These are phyloP conservation scores for Tiliacea citrago DNA, from an alignment of 2,888 invertebrate genomes.

Conservation along the genomic window DNA sequence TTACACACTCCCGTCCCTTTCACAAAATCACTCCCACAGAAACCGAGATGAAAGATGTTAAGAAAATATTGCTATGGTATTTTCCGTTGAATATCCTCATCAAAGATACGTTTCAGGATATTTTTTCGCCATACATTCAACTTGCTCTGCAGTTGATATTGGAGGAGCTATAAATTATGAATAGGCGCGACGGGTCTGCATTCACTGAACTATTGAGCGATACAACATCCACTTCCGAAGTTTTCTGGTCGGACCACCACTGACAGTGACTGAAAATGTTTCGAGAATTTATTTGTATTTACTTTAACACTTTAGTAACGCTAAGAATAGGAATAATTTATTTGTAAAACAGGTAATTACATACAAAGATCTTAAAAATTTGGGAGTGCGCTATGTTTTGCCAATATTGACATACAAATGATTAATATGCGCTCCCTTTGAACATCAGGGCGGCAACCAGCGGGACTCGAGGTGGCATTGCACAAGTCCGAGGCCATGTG, in stretches of 20 bases:
- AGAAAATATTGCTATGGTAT: background rate
- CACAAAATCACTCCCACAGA: no score
- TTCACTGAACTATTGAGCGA: constrained; percentile 47
- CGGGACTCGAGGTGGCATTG: no score
- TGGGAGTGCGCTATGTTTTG: no score
- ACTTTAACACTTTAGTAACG: background rate
- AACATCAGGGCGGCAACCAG: no score
- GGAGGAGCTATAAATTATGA: constrained; percentile 26
- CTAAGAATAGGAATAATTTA: background rate
- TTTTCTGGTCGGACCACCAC: constrained; percentile 18
- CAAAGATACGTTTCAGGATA: background rate
- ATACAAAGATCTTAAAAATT: no score
- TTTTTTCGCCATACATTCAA: background rate
- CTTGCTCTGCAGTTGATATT: constrained; percentile 16
- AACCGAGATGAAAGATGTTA: background rate
- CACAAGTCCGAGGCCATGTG: no score
- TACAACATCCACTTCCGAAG: constrained; percentile 29
- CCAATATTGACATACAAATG: no score
- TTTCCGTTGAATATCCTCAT: background rate
- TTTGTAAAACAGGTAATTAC: no score
- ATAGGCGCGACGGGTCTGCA: constrained; percentile 15
- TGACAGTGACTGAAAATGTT: background rate
- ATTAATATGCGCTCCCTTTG: no score
- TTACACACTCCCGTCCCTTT: no score
- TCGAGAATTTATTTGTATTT: constrained; percentile 4